Percentiles rank a stretch among this genome's conserved stretches.
These are phyloP conservation scores for Hypena proboscidalis DNA, from an alignment of 2,888 invertebrate genomes.

Conservation along the genomic window DNA sequence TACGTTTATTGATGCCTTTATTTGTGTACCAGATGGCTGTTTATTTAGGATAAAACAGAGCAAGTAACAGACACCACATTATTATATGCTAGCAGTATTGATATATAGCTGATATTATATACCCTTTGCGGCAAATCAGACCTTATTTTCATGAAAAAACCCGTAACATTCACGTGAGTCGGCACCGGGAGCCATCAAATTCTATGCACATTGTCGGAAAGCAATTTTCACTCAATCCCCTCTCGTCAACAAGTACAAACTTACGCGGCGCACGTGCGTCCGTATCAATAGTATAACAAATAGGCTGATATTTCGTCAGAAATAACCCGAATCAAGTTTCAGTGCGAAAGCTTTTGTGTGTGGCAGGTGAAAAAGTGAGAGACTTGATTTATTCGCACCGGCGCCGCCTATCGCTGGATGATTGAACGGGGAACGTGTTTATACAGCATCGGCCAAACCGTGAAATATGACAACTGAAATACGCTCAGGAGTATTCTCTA, in stretches of 20 bases:
- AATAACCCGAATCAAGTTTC: conserved; percentile 85
- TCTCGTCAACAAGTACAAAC: conserved; percentile 82
- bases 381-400: conserved; percentile 82
- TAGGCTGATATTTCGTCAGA: conserved; percentile 85
- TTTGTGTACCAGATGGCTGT: conserved; percentile 12
- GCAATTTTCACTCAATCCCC: conserved; percentile 83
- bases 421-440: conserved; percentile 83
- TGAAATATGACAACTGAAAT: conserved; percentile 80
- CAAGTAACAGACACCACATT: conserved; percentile 18
- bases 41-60: conserved; percentile 41
- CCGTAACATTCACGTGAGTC: conserved; percentile 39
- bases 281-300: conserved; percentile 85
- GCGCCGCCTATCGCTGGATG: conserved; percentile 81
- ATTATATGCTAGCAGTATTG: conserved; percentile 27
- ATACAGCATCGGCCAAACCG: conserved; percentile 74
- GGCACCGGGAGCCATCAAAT: conserved; percentile 70
- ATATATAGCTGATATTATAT: conserved; percentile 27
- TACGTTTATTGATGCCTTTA: conserved; percentile 1
- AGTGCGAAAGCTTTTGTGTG: conserved; percentile 83
- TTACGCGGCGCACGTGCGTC: conserved; percentile 81
- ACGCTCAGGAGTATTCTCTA: conserved; percentile 50
- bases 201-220: conserved; percentile 80
- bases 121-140: conserved; percentile 29
- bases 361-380: conserved; percentile 85
- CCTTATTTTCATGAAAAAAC: conserved; percentile 40